A percentile compares a stretch with the other conserved stretches of the same genome.
Evolutionary conservation across 2,888 invertebrate species (phyloP).

Genomic region (Dione vanillae): DNA sequence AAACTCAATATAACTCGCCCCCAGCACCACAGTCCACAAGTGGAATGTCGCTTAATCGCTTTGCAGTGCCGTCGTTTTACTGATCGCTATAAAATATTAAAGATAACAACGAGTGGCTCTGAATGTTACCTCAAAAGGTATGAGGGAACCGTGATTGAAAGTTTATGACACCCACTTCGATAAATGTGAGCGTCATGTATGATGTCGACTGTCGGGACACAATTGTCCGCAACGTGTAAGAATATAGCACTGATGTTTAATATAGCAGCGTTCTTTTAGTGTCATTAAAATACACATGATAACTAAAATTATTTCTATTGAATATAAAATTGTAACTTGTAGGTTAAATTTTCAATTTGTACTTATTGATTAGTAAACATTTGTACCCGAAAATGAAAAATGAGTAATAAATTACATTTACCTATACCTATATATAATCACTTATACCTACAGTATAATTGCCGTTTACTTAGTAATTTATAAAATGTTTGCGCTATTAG

Average conservation of each 20-base stretch:
- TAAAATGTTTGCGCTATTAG: too few species aligned
- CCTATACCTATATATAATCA: too few species aligned
- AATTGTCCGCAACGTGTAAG: slow-evolving; percentile 50
- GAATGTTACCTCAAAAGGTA: slow-evolving; percentile 69
- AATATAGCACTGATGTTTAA: slow-evolving; percentile 6
- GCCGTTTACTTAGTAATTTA: too few species aligned
- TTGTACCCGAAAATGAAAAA: too few species aligned
- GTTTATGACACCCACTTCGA: slow-evolving; percentile 78
- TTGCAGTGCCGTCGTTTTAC: slow-evolving; percentile 81
- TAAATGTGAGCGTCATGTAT: slow-evolving; percentile 72
- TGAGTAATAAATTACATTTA: too few species aligned
- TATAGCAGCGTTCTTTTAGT: too few species aligned
- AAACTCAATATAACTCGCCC: slow-evolving; percentile 56
- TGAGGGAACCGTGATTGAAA: slow-evolving; percentile 71
- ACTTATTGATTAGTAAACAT: too few species aligned
- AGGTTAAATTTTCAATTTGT: too few species aligned
- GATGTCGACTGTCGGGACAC: slow-evolving; percentile 56
- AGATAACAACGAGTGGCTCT: slow-evolving; percentile 80
- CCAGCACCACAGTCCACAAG: slow-evolving; percentile 53
- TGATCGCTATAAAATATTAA: slow-evolving; percentile 83
- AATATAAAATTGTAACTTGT: too few species aligned
- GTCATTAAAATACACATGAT: too few species aligned
- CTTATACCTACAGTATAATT: too few species aligned
- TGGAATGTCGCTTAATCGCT: slow-evolving; percentile 80
- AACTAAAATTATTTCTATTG: too few species aligned